A percentile compares a stretch with the other conserved stretches of the same genome.
Evolutionary conservation across 1,140 invertebrate species (phyloP).

Genomic region (Leucophenga varia): DNA sequence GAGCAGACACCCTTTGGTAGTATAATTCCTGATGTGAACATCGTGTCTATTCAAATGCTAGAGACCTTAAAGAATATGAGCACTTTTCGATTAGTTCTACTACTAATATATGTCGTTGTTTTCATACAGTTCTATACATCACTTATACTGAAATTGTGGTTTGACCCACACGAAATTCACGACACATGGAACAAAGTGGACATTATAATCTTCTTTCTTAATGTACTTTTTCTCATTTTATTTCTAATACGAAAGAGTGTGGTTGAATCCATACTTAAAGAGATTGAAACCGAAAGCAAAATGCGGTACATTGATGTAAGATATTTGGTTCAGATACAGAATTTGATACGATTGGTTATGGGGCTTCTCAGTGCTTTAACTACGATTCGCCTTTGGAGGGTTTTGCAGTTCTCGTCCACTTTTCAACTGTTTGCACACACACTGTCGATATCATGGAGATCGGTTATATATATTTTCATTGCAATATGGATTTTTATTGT

Average conservation of each 20-base stretch:
- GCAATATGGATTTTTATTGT: constrained; percentile 28
- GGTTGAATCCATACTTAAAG: constrained; percentile 16
- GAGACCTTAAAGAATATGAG: constrained; percentile 16
- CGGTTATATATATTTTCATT: constrained; percentile 20
- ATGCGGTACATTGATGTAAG: constrained; percentile 35
- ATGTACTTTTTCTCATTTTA: constrained; percentile 17
- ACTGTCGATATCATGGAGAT: constrained; percentile 18
- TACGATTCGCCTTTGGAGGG: constrained; percentile 34
- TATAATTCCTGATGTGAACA: constrained; percentile 11
- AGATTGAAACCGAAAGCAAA: constrained; percentile 24
- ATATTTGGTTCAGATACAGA: constrained; percentile 12
- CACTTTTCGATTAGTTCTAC: neutral
- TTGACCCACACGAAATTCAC: constrained; percentile 8
- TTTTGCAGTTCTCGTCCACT: constrained; percentile 31
- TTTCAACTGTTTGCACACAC: constrained; percentile 32
- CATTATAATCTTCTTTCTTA: constrained; percentile 21
- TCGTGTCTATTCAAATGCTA: constrained; percentile 20
- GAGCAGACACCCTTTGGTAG: constrained; percentile 38
- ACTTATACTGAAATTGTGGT: constrained; percentile 27
- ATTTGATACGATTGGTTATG: constrained; percentile 8
- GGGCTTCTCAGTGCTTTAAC: constrained; percentile 31
- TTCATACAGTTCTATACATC: constrained; percentile 27
- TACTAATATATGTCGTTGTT: constrained; percentile 25
- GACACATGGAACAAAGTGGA: constrained; percentile 34
- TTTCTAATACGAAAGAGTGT: constrained; percentile 18